phyloP scores from a whole-genome alignment of 2,888 invertebrate genomes.

The Mythimna lalbum region DNA sequence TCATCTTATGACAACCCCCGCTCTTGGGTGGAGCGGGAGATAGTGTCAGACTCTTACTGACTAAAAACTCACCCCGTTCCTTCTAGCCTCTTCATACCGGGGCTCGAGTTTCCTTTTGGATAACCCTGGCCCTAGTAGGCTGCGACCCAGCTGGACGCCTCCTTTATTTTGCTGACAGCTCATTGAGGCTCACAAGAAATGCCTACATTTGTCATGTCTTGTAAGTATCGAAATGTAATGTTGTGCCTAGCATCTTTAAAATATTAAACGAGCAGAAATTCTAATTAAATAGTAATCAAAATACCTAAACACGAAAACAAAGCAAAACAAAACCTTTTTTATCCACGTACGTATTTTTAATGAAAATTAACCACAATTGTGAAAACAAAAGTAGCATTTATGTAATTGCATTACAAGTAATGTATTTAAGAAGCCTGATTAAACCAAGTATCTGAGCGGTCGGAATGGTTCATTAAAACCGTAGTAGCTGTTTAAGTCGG shows the following conservation, averaged over 20 bases:
- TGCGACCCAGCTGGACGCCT: too few species aligned
- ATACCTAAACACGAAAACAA: conserved; percentile 9
- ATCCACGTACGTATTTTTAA: conserved; percentile 35
- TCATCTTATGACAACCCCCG: too few species aligned
- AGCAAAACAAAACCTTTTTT: conserved; percentile 12
- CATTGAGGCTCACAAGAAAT: too few species aligned
- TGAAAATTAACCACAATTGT: conserved; percentile 52
- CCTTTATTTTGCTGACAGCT: too few species aligned
- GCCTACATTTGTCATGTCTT: too few species aligned
- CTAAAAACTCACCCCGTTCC: too few species aligned
- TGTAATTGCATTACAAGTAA: conserved; percentile 56
- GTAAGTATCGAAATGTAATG: background rate
- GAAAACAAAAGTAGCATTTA: conserved; percentile 40
- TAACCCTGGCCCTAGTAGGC: too few species aligned
- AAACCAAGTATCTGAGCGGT: conserved; percentile 31
- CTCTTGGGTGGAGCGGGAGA: too few species aligned
- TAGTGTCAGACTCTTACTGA: too few species aligned
- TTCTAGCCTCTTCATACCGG: too few species aligned
- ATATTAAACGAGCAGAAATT: background rate
- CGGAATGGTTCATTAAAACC: conserved; percentile 49
- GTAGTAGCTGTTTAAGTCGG: conserved; percentile 26
- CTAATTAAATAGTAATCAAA: background rate
- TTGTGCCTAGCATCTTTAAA: background rate
- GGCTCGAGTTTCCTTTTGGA: too few species aligned
- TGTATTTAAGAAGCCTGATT: conserved; percentile 59